Conservation (phyloP, 2,888 invertebrate genomes). For the Yponomeuta sedellus region DNA sequence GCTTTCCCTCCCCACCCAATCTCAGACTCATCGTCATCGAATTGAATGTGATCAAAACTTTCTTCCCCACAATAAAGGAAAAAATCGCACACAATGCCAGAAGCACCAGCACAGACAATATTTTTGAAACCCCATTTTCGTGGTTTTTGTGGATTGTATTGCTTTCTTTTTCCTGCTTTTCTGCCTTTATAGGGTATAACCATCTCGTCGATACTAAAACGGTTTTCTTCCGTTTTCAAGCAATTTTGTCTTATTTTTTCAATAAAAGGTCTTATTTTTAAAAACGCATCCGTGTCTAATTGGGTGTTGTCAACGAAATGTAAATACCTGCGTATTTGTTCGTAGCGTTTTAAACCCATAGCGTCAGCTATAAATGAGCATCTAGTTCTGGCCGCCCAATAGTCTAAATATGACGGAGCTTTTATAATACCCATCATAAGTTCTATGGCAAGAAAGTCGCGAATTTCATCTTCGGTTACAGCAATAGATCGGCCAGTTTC, state of each 20-base stretch:
- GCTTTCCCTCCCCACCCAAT: slow-evolving; percentile 27
- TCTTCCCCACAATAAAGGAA: slow-evolving; percentile 29
- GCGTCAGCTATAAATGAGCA: not conserved
- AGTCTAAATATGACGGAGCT: slow-evolving; percentile 7
- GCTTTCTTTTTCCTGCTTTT: slow-evolving; percentile 32
- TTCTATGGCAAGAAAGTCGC: slow-evolving; percentile 6
- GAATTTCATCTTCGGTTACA: slow-evolving; percentile 4
- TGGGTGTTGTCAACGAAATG: slow-evolving; percentile 7
- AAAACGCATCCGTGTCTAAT: not conserved
- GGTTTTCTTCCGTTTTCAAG: slow-evolving; percentile 25
- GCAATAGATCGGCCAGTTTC: not conserved
- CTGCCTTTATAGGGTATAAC: slow-evolving; percentile 38
- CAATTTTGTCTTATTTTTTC: slow-evolving; percentile 17
- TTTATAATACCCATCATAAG: slow-evolving; percentile 9
- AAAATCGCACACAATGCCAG: slow-evolving; percentile 31
- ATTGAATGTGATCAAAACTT: slow-evolving; percentile 25
- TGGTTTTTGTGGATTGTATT: slow-evolving; percentile 34
- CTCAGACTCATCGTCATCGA: slow-evolving; percentile 24
- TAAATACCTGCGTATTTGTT: not conserved
- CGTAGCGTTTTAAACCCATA: slow-evolving; percentile 4
- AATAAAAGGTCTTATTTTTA: slow-evolving; percentile 8
- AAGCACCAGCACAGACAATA: slow-evolving; percentile 27
- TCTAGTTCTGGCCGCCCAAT: not conserved
- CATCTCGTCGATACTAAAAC: slow-evolving; percentile 36
- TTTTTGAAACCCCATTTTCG: slow-evolving; percentile 33